phyloP scores from a whole-genome alignment of 2,888 invertebrate genomes.

The Lasioglossum marginatum region DNA sequence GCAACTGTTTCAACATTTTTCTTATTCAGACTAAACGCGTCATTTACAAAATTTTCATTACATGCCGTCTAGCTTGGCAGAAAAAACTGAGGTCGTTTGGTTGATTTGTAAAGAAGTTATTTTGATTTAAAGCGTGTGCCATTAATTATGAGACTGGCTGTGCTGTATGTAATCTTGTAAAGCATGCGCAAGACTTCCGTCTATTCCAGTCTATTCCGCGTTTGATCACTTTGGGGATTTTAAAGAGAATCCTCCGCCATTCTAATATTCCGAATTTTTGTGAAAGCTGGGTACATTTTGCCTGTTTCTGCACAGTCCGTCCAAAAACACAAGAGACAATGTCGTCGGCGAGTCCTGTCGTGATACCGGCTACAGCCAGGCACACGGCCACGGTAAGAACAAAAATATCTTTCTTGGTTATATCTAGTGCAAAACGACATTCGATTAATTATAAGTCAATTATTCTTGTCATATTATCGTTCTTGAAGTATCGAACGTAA shows the following conservation, averaged over 20 bases:
- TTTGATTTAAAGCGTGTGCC: neutral
- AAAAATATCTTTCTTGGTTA: conserved; percentile 67
- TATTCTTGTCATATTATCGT: conserved; percentile 35
- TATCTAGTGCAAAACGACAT: conserved; percentile 28
- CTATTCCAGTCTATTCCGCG: conserved; percentile 22
- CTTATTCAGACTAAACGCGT: no score
- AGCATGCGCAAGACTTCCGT: conserved; percentile 60
- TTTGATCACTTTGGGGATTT: conserved; percentile 52
- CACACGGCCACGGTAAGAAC: conserved; percentile 94
- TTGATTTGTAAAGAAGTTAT: neutral
- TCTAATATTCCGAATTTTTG: conserved; percentile 63
- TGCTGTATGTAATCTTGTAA: conserved; percentile 29
- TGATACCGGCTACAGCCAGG: conserved; percentile 92
- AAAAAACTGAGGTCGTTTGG: neutral
- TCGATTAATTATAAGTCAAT: conserved; percentile 63
- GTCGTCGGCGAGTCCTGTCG: conserved; percentile 88
- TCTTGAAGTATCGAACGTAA: neutral
- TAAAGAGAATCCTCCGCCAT: conserved; percentile 40
- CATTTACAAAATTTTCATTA: no score
- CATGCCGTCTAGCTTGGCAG: no score
- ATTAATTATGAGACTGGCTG: neutral
- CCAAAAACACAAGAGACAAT: conserved; percentile 66
- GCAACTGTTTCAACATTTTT: no score
- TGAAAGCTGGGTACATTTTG: conserved; percentile 35
- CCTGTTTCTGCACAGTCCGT: conserved; percentile 50